These are phyloP conservation scores for Salticus scenicus DNA, from an alignment of 2,888 invertebrate species.

Conservation along the genomic window DNA sequence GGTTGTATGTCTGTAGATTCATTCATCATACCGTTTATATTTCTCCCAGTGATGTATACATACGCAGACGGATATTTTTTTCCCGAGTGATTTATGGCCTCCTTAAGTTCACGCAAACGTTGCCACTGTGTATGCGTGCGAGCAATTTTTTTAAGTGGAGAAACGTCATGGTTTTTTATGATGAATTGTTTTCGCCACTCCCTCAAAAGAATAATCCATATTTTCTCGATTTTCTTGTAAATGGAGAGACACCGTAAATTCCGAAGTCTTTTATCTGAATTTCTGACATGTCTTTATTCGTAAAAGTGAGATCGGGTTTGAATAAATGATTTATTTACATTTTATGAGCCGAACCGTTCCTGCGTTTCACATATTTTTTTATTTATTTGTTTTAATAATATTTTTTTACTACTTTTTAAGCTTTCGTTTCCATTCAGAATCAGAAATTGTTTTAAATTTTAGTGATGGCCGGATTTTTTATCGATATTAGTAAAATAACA, in stretches of 20 bases:
- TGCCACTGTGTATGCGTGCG: constrained; percentile 21
- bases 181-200: constrained; percentile 25
- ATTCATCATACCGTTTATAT: constrained; percentile 20
- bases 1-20: constrained; percentile 2
- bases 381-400: no score
- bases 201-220: constrained; percentile 12
- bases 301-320: not conserved
- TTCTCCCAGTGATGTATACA: constrained; percentile 20
- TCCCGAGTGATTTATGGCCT: constrained; percentile 20
- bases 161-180: constrained; percentile 7
- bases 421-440: no score
- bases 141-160: constrained; percentile 6
- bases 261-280: constrained; percentile 10
- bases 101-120: constrained; percentile 13
- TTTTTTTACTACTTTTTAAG: no score
- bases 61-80: constrained; percentile 20
- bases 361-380: no score
- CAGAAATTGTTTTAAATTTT: no score
- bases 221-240: constrained; percentile 14
- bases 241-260: constrained; percentile 5
- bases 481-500: no score
- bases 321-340: not conserved
- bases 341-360: no score
- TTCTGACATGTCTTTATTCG: constrained; percentile 12
- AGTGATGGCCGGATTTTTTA: no score